These are phyloP conservation scores for Dryobotodes eremita DNA, from an alignment of 2,888 invertebrate genomes.

Conservation along the genomic window DNA sequence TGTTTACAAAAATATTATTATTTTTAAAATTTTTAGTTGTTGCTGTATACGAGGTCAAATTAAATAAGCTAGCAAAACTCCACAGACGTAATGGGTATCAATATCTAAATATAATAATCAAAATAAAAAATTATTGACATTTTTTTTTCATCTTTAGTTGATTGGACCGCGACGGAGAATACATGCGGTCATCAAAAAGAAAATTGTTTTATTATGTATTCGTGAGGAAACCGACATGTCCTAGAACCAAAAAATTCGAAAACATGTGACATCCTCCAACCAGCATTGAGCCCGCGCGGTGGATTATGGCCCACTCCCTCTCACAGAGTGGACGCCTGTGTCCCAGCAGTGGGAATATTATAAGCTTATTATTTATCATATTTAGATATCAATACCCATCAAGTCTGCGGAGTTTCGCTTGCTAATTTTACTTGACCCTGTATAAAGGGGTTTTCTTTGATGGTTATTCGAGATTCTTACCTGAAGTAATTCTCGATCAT, in stretches of 20 bases:
- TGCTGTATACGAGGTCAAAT: background rate
- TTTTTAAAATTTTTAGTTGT: constrained; percentile 12
- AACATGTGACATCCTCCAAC: too few relatives aligned
- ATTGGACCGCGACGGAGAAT: background rate
- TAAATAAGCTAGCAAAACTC: background rate
- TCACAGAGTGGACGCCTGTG: too few relatives aligned
- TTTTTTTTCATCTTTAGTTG: background rate
- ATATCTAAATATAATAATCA: background rate
- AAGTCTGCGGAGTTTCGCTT: background rate
- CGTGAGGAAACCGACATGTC: too few relatives aligned
- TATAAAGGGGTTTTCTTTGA: constrained; percentile 11
- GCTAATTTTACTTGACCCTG: background rate
- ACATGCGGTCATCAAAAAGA: too few relatives aligned
- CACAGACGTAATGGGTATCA: background rate
- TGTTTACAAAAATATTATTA: constrained; percentile 49
- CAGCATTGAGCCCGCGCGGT: too few relatives aligned
- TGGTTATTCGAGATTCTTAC: constrained; percentile 87
- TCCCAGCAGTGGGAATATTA: too few relatives aligned
- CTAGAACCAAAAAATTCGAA: too few relatives aligned
- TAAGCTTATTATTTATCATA: too few relatives aligned
- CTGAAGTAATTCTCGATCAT: constrained; percentile 95
- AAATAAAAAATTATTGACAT: too few relatives aligned
- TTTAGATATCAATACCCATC: background rate
- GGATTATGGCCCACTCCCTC: too few relatives aligned
- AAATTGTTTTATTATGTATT: background rate